Conservation (phyloP, 2,888 invertebrate species). For the Cyaniris semiargus region DNA sequence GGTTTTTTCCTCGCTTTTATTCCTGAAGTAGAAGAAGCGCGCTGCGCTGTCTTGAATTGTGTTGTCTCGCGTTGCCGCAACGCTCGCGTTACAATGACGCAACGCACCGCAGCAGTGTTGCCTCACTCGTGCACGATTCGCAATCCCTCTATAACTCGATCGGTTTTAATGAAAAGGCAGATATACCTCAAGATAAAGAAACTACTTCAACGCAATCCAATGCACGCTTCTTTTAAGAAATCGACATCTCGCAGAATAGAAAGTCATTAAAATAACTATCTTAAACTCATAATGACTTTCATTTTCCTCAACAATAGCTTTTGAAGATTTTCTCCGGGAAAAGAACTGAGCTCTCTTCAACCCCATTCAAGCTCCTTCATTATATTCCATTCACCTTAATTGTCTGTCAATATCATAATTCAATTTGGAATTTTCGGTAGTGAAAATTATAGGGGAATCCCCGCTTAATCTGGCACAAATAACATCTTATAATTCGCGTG, state of each 20-base stretch:
- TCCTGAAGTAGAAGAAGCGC: no score
- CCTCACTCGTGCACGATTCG: no score
- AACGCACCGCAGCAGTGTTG: no score
- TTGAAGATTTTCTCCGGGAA: conserved; percentile 5
- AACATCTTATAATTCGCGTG: background rate
- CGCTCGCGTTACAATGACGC: no score
- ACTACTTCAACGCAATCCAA: background rate
- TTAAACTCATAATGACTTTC: conserved; percentile 8
- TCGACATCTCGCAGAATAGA: background rate
- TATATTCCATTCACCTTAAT: conserved; percentile 63
- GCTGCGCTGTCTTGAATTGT: no score
- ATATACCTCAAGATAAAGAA: no score
- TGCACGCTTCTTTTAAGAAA: background rate
- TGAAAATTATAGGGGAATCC: background rate
- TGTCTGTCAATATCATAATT: conserved; percentile 27
- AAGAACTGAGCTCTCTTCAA: background rate
- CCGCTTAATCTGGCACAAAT: background rate
- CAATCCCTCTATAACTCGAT: no score
- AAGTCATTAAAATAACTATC: conserved; percentile 4
- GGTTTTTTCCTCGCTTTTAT: no score
- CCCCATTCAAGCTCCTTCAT: conserved; percentile 52
- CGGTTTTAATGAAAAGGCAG: no score
- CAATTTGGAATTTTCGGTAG: conserved; percentile 8
- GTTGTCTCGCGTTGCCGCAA: no score
- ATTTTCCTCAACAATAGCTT: conserved; percentile 14